phyloP scores from a whole-genome alignment of 2,888 invertebrate genomes.

The Andrena dorsata region DNA sequence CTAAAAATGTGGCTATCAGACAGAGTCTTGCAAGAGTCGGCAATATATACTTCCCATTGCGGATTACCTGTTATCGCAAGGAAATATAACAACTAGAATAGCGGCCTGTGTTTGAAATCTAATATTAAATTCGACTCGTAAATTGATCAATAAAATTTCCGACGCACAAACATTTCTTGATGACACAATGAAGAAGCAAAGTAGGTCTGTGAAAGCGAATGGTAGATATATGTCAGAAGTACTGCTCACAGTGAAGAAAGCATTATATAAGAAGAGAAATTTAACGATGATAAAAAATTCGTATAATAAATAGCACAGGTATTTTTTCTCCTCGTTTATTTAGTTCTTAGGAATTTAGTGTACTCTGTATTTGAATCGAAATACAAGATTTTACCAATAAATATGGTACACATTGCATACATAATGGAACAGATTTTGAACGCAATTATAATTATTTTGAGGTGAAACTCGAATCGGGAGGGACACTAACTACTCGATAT shows the following conservation, averaged over 20 bases:
- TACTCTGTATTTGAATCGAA: not conserved
- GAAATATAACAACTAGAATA: conserved; percentile 25
- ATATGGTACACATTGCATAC: not conserved
- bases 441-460: not conserved
- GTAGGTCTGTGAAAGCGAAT: conserved; percentile 53
- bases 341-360: not conserved
- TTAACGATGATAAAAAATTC: not conserved
- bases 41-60: conserved; percentile 95
- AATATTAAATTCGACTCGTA: too few species aligned
- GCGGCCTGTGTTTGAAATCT: not conserved
- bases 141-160: not conserved
- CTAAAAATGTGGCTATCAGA: conserved; percentile 98
- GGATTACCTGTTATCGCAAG: conserved; percentile 90
- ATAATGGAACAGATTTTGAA: not conserved
- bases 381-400: not conserved
- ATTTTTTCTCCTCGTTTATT: not conserved
- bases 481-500: conserved; percentile 2
- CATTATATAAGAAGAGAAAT: conserved; percentile 7
- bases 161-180: conserved; percentile 81
- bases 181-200: conserved; percentile 51
- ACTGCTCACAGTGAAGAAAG: not conserved
- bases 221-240: not conserved
- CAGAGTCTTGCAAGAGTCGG: conserved; percentile 98
- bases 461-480: not conserved
- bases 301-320: not conserved